Evolutionary conservation across 2,888 invertebrate species (phyloP).

Genomic region (Megastigmus dorsalis): DNA sequence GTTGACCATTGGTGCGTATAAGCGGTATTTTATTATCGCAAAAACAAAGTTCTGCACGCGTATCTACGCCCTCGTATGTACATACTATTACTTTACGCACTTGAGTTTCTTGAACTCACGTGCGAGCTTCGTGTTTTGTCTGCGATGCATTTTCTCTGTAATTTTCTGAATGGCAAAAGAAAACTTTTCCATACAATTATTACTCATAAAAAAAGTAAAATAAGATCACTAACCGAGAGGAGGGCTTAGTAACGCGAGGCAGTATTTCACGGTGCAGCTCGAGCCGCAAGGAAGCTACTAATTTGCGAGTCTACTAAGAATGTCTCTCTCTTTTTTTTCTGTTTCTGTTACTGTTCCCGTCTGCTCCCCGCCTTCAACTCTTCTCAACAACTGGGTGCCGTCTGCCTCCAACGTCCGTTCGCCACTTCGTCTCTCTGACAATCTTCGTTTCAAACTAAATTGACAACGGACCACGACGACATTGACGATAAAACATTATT

Average conservation of each 20-base stretch:
- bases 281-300: constrained; percentile 51
- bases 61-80: constrained; percentile 5
- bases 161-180: neutral
- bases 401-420: constrained; percentile 74
- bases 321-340: constrained; percentile 65
- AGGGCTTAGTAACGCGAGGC: constrained; percentile 22
- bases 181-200: neutral
- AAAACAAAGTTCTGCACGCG: constrained; percentile 25
- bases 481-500: constrained; percentile 27
- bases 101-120: neutral
- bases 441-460: constrained; percentile 60
- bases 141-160: neutral
- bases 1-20: constrained; percentile 6
- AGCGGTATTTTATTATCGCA: neutral
- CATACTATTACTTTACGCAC: neutral
- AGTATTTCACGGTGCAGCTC: constrained; percentile 37
- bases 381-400: constrained; percentile 75
- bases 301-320: constrained; percentile 55
- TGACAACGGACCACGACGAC: constrained; percentile 33
- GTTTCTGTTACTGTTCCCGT: constrained; percentile 75
- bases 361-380: constrained; percentile 74
- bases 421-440: constrained; percentile 73
- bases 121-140: neutral
- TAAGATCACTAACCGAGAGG: neutral
- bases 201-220: neutral